A percentile compares a stretch with the other conserved stretches of the same genome.
Conservation (phyloP, 2,797 vertebrate species). For the Cossypha niveicapilla region DNA sequence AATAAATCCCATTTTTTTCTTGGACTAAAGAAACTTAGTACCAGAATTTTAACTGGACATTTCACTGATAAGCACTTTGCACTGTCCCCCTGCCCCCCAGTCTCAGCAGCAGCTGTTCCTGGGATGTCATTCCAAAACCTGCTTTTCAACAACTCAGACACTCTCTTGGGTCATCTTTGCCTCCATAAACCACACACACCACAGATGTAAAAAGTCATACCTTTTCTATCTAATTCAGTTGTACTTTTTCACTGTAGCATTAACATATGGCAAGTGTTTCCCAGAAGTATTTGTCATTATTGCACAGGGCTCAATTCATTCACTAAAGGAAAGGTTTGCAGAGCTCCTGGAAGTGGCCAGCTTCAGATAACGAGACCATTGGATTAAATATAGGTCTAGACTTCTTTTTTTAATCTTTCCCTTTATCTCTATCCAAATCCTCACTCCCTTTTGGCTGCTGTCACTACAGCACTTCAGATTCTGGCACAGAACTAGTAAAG, state of each 20-base stretch:
- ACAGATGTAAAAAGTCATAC: background rate
- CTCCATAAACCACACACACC: background rate
- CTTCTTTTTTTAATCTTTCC: slow-evolving; percentile 50
- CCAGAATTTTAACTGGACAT: background rate
- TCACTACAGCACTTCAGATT: slow-evolving; percentile 50
- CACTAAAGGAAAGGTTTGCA: slow-evolving; percentile 22
- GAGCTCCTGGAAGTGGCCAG: slow-evolving; percentile 47
- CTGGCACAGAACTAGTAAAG: slow-evolving; percentile 49
- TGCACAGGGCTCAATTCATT: slow-evolving; percentile 27
- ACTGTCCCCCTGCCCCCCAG: rapidly evolving
- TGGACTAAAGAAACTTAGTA: background rate
- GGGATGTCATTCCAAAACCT: background rate
- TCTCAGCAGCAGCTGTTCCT: background rate
- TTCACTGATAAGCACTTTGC: background rate
- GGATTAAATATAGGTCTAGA: slow-evolving; percentile 59
- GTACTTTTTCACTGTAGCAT: background rate
- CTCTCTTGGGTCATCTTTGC: background rate
- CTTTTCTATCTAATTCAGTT: background rate
- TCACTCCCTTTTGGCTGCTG: slow-evolving; percentile 54
- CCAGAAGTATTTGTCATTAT: slow-evolving; percentile 10
- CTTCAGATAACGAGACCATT: slow-evolving; percentile 29
- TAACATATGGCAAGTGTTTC: background rate
- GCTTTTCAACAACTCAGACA: background rate
- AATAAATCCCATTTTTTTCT: background rate
- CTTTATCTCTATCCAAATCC: slow-evolving; percentile 60